These are phyloP conservation scores for Ruditapes philippinarum DNA, from an alignment of 1,140 invertebrate genomes.

Conservation along the genomic window DNA sequence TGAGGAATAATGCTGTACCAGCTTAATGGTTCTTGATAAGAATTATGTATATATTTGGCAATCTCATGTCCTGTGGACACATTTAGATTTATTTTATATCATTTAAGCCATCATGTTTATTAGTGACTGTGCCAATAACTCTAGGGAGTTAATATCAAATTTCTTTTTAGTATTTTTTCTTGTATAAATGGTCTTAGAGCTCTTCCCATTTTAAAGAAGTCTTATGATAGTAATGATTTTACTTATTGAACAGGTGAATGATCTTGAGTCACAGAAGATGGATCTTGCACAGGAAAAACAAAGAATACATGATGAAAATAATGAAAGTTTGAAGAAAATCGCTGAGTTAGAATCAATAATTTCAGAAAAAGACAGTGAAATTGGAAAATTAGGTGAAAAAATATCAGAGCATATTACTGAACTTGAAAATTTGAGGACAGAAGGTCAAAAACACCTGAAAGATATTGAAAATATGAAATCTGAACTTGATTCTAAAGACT, in stretches of 20 bases:
- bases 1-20: too few species aligned
- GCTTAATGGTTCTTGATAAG: too few species aligned
- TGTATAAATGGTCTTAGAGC: too few species aligned
- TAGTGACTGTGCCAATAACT: too few species aligned
- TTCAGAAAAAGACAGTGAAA: conserved; percentile 69
- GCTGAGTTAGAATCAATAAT: conserved; percentile 24
- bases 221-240: too few species aligned
- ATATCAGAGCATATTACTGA: conserved; percentile 49
- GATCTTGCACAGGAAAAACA: conserved; percentile 56
- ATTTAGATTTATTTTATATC: too few species aligned
- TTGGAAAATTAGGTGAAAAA: conserved; percentile 49
- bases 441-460: conserved; percentile 58
- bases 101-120: too few species aligned
- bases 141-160: too few species aligned
- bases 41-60: too few species aligned
- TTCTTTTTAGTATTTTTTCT: too few species aligned
- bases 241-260: conserved; percentile 33
- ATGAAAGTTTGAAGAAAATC: conserved; percentile 26
- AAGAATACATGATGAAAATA: conserved; percentile 24
- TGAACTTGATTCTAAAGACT: conserved; percentile 52
- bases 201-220: too few species aligned
- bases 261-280: conserved; percentile 43
- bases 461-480: conserved; percentile 63
- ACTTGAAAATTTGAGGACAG: conserved; percentile 63
- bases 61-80: too few species aligned